phyloP scores from a whole-genome alignment of 2,113 vertebrate species.

The Pteronura brasiliensis region DNA sequence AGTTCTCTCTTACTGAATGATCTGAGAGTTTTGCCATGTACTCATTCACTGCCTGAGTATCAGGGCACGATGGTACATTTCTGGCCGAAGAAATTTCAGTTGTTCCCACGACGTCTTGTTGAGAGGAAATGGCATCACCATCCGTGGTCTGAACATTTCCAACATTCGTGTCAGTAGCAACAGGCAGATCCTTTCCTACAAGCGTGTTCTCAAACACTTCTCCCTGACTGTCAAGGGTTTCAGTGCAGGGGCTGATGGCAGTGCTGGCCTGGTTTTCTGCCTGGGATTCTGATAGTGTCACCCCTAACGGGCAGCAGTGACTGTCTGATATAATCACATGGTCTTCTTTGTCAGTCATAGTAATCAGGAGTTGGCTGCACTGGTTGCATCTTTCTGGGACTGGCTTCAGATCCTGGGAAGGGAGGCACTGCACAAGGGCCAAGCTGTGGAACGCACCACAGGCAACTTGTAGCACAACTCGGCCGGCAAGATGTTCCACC shows the following conservation, averaged over 20 bases:
- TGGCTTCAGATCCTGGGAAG: constrained; percentile 86
- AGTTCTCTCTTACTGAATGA: constrained; percentile 78
- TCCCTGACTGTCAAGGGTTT: constrained; percentile 37
- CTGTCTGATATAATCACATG: constrained; percentile 98
- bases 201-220: constrained; percentile 63
- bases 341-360: constrained; percentile 98
- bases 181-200: background rate
- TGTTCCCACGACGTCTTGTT: background rate
- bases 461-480: constrained; percentile 92
- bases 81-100: constrained; percentile 68
- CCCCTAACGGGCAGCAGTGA: constrained; percentile 91
- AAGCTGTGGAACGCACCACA: constrained; percentile 95
- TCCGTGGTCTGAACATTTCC: constrained; percentile 33
- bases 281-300: constrained; percentile 85
- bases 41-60: constrained; percentile 88
- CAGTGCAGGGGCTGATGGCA: constrained; percentile 50
- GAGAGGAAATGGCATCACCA: constrained; percentile 16
- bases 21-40: constrained; percentile 85
- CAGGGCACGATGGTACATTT: constrained; percentile 78
- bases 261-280: constrained; percentile 50
- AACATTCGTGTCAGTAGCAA: constrained; percentile 48
- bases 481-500: constrained; percentile 92
- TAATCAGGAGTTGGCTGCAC: constrained; percentile 95
- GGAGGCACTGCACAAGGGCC: constrained; percentile 92
- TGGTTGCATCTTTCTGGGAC: constrained; percentile 93